Evolutionary conservation across 2,797 vertebrate genomes (phyloP).

Genomic region (Ctenopoma multispine): DNA sequence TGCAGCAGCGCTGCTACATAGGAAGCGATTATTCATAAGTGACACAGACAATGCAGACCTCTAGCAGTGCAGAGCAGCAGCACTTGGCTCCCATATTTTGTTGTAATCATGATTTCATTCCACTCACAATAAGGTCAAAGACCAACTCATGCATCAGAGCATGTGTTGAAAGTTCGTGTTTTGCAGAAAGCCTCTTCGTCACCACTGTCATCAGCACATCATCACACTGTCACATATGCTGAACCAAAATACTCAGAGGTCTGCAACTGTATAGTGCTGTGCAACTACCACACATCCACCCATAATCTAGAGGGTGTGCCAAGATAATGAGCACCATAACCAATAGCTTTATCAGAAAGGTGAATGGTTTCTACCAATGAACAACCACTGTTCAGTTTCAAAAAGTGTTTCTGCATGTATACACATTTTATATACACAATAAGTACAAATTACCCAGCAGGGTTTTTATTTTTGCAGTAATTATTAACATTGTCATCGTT

Average conservation of each 20-base stretch:
- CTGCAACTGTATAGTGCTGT: background rate
- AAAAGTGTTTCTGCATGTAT: background rate
- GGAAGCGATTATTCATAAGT: conserved; percentile 24
- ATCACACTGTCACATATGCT: conserved; percentile 20
- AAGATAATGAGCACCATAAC: conserved; percentile 22
- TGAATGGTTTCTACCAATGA: background rate
- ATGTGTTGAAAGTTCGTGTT: conserved; percentile 8
- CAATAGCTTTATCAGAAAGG: conserved; percentile 7
- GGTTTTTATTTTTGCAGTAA: background rate
- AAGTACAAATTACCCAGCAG: background rate
- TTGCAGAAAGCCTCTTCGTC: conserved; percentile 11
- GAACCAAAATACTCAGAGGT: conserved; percentile 22
- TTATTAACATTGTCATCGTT: background rate
- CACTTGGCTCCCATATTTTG: conserved; percentile 5
- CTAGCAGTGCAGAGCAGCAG: conserved; percentile 23
- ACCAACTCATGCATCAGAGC: background rate
- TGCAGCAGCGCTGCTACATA: conserved; percentile 36
- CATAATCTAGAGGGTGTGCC: conserved; percentile 1
- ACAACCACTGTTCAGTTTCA: background rate
- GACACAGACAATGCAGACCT: conserved; percentile 46
- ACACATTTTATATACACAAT: background rate
- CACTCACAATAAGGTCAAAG: background rate
- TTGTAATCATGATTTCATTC: conserved; percentile 9
- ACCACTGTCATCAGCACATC: background rate
- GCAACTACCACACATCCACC: conserved; percentile 4